phyloP scores from a whole-genome alignment of 2,113 vertebrate genomes.

The Bos javanicus region DNA sequence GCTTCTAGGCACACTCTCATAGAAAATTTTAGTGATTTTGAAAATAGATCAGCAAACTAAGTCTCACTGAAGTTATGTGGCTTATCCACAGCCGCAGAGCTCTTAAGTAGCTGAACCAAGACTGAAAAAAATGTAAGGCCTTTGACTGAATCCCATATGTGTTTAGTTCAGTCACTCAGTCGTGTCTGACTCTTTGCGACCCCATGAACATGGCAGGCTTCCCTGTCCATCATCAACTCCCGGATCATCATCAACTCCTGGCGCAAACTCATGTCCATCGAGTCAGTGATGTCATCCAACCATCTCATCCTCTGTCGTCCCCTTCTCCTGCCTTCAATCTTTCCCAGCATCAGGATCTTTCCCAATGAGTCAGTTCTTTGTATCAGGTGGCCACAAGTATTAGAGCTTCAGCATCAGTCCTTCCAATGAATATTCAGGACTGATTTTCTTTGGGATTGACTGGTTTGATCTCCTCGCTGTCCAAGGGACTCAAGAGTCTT shows the following conservation, averaged over 20 bases:
- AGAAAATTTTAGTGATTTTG: background rate
- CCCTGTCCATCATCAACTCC: background rate
- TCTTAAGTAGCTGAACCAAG: background rate
- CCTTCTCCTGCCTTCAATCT: background rate
- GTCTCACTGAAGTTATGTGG: background rate
- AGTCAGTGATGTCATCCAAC: background rate
- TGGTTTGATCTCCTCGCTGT: background rate
- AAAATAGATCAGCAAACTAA: background rate
- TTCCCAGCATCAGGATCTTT: background rate
- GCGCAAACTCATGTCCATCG: background rate
- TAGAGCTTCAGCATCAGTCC: background rate
- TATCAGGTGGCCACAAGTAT: background rate
- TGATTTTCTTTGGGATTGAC: background rate
- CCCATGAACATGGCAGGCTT: background rate
- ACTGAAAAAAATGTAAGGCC: constrained; percentile 1
- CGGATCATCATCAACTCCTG: background rate
- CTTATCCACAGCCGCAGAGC: background rate
- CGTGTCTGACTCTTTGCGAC: background rate
- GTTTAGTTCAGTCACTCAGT: background rate
- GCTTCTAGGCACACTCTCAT: background rate
- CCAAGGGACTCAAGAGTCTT: background rate
- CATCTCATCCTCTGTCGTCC: background rate
- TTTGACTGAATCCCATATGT: constrained; percentile 9
- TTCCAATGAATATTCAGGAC: background rate
- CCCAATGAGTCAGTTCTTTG: background rate